Evolutionary conservation across 2,888 invertebrate genomes (phyloP), one percentile per base, ranked within the genome.

Genomic region (Athrips mouffetella): DNA sequence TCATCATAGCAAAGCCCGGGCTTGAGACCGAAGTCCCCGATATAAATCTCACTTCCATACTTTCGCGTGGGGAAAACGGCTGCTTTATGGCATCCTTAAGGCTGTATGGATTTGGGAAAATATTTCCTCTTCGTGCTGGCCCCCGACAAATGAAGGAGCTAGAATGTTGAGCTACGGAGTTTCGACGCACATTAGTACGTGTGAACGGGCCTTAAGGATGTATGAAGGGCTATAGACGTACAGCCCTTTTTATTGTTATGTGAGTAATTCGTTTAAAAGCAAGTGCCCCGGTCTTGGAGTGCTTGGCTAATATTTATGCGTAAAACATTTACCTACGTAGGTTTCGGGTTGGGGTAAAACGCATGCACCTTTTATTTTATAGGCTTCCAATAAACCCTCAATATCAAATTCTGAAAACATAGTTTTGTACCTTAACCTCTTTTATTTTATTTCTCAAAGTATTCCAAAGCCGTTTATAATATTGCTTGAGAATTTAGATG

Each of bases 31-130:
- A 76, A 83, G 87, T 84, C 86, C 82, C 84, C 75, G 70, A 63
- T 66, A 88, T 89, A 89, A 89, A 89, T 89, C 89, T 88, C 80
- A 84, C 88, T 89, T 84, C 83, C 84, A 86, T 88, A 87, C 89
- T 87, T 84, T 83, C 80, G 81, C 85, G 84, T 77, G 81, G 83
- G 85, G 86, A 83, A 79, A 81, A 80, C 84, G 86, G 82, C 82
- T 89, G 85, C 79, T 89, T 89, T 89, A 89, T 88, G 89, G 75
- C 87, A 88, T 85, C 85, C 88, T 89, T 87, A 88, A 88, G 89
- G 88, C 88, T 84, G 88, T 89, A 89, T 89, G 89, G 89, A 89
- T 89, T 89, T 87, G 82, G 84, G 80, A 80, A 88, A 89, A 89
- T 89, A 89, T 89, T 88, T 86, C 88, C 82, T 77, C 76, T 79